Conservation (phyloP, 2,113 vertebrate species). For the Eudyptes chrysolophus region DNA sequence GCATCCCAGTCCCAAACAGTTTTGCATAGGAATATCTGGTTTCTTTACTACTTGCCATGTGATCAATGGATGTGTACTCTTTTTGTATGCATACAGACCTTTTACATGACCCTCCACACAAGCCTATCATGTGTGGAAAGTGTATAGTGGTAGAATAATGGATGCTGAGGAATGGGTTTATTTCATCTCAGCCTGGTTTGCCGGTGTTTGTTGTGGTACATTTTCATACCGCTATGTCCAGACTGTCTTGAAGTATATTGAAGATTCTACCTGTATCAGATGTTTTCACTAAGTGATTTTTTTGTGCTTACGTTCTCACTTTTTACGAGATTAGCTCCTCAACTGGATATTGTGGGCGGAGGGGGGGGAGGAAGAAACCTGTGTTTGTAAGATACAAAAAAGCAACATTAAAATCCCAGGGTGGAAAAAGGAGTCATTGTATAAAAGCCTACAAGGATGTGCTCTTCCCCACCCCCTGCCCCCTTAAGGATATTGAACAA, state of each 20-base stretch:
- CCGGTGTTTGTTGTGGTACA: not conserved
- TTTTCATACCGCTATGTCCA: not conserved
- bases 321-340: not conserved
- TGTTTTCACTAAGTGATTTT: not conserved
- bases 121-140: accelerated
- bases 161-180: not conserved
- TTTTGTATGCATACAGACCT: not conserved
- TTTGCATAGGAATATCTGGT: not conserved
- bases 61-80: not conserved
- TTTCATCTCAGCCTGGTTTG: not conserved
- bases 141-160: accelerated
- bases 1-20: not conserved
- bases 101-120: not conserved
- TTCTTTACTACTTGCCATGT: accelerated
- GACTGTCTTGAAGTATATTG: not conserved
- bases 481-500: not conserved
- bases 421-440: not conserved
- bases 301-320: not conserved
- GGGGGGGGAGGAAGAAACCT: not conserved
- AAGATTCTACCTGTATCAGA: not conserved
- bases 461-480: accelerated
- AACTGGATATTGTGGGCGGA: not conserved
- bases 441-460: not conserved
- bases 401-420: not conserved
- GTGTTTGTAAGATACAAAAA: not conserved